Conservation (phyloP, 2,113 vertebrate species). For the Pampusana beccarii region DNA sequence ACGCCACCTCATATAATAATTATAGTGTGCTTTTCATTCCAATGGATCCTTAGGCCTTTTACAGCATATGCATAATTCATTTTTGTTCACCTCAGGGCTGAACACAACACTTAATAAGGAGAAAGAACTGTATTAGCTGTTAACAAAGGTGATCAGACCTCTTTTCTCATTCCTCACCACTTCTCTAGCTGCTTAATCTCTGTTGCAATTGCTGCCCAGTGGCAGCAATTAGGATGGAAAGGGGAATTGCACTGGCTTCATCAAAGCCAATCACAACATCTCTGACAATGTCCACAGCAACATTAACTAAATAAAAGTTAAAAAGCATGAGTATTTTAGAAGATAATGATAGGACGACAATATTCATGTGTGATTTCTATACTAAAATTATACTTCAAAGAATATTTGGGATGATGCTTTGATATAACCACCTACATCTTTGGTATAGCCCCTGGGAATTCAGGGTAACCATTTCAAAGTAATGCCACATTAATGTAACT, state of each 20-base stretch:
- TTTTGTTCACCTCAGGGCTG: constrained; percentile 1
- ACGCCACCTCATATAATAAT: not conserved
- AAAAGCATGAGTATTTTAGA: not conserved
- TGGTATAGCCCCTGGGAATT: not conserved
- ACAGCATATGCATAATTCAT: not conserved
- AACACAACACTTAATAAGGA: constrained; percentile 3
- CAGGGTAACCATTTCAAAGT: not conserved
- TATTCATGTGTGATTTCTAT: not conserved
- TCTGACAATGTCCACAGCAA: not conserved
- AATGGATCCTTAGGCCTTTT: not conserved
- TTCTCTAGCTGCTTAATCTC: not conserved
- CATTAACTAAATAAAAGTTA: not conserved
- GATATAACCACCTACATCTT: not conserved
- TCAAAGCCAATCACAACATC: not conserved
- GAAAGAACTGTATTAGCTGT: not conserved
- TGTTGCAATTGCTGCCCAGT: not conserved
- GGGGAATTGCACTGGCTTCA: not conserved
- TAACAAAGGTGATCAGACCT: not conserved
- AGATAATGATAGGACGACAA: not conserved
- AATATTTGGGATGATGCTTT: not conserved
- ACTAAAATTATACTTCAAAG: not conserved
- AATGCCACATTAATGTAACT: not conserved
- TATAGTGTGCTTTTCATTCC: not conserved
- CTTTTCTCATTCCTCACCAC: not conserved
- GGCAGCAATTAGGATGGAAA: not conserved